Evolutionary conservation across 2,113 vertebrate genomes (phyloP), one percentile per base, ranked within the genome.

Genomic region (Barbus barbus): DNA sequence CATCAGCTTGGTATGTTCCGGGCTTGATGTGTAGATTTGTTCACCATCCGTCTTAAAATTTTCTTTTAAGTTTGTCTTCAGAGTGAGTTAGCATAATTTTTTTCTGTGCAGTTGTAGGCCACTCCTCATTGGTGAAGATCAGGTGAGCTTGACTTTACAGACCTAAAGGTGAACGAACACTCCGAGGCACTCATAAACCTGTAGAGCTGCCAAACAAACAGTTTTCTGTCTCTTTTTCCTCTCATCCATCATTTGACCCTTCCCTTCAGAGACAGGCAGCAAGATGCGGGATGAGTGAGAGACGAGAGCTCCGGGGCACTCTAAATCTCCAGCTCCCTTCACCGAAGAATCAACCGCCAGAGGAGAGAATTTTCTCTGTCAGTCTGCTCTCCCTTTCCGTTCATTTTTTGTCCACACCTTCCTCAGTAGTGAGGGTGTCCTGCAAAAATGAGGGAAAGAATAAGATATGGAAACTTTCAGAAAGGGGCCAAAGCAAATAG

Each of bases 241-340:
- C 71, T 83, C 88, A 90, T 90, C 83, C 24, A 83, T 91, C 89
- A 87, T 86, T 86, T 85, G 69, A 74, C 63, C 20, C 53, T 51
- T 60, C 75, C 75, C 81, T 83, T 87, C 83, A 82, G 85, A 78
- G 83, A 38, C 28, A 71, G 85, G 48, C 82, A 53, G 73, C 60
- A 63, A 72, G 86, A 51, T 38, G 76, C 69, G 53, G 22, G 53
- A 41, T 28, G 67, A 71, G 65, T 56, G 28, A 65, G 82, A 61
- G 69, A 83, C 80, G 72, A 87, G 85, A 33, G 83, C 90, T 90
- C 88, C 80, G 24, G 60, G 90, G 89, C 88, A 79, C 91, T 87
- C 83, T 92, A 91, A 92, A 92, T 93, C 91, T 90, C 77, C 69
- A 75, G 65, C 22, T 86, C 60, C 88, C 90, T 83, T 87, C 89